Evolutionary conservation across 1,140 invertebrate genomes (phyloP).

Genomic region (Oreohelix idahoensis): DNA sequence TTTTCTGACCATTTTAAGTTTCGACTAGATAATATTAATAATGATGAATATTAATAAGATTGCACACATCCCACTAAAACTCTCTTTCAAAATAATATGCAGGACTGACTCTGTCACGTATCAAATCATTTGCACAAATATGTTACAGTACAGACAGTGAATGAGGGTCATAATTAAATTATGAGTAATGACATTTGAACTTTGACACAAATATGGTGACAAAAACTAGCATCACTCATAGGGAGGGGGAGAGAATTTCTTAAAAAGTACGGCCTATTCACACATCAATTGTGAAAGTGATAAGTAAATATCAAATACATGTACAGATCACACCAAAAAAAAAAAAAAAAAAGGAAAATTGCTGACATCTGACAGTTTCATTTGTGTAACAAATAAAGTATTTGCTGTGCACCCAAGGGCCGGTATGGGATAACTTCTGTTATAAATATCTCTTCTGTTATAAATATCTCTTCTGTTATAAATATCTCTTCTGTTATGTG

Average conservation of each 20-base stretch:
- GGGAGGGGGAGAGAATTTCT: neutral
- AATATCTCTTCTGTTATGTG: too few relatives aligned
- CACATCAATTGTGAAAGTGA: slow-evolving; percentile 25
- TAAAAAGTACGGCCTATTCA: slow-evolving; percentile 14
- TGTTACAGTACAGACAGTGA: neutral
- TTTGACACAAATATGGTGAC: slow-evolving; percentile 7
- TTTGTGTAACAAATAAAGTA: too few relatives aligned
- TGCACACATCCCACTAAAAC: slow-evolving; percentile 34
- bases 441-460: too few relatives aligned
- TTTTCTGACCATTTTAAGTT: slow-evolving; percentile 29
- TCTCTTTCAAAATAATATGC: slow-evolving; percentile 13
- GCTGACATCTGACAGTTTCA: slow-evolving; percentile 1
- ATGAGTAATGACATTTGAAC: neutral
- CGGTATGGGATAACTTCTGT: too few relatives aligned
- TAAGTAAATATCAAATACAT: slow-evolving; percentile 30
- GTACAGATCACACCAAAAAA: slow-evolving; percentile 21
- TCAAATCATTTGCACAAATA: neutral
- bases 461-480: too few relatives aligned
- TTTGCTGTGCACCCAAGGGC: too few relatives aligned
- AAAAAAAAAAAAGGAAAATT: neutral
- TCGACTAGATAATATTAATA: slow-evolving; percentile 36
- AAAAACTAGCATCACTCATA: slow-evolving; percentile 12
- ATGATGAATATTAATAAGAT: slow-evolving; percentile 31
- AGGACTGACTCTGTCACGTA: neutral
- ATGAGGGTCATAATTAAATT: neutral